Evolutionary conservation across 2,113 vertebrate genomes (phyloP), one percentile per base, ranked within the genome.

Genomic region (Tamias sibiricus): DNA sequence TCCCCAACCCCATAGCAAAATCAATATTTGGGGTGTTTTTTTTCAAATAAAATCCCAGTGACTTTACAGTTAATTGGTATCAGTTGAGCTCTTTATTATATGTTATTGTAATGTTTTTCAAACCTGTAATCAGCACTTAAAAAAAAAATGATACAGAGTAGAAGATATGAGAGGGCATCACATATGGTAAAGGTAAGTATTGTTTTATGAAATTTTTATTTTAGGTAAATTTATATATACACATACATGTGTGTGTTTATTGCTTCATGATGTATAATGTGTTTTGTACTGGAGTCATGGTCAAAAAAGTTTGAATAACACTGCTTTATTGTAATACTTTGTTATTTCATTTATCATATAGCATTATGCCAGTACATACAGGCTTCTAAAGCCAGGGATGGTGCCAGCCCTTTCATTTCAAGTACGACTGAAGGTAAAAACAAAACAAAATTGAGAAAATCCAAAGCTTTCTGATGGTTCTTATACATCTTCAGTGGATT

Each of bases 301-400:
- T 98, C 91, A 97, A 86, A 95, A 95, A 96, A 47, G 20, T 96
- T 94, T 94, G 91, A 96, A 87, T 97, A 96, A 96, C 68, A 93
- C 68, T 98, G 98, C 97, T 96, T 98, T 97, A 98, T 98, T 98
- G 96, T 99, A 99, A 99, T 99, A 98, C 97, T 97, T 96, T 99
- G 99, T 99, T 99, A 98, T 99, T 99, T 99, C 99, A 99, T 99
- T 99, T 99, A 98, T 99, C 98, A 98, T 99, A 98, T 99, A 99
- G 99, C 99, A 98, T 99, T 99, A 99, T 99, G 99, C 99, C 99
- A 99, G 99, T 99, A 99, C 99, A 99, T 99, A 99, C 99, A 99
- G 98, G 99, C 99, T 99, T 99, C 99, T 99, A 99, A 99, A 99
- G 99, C 98, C 99, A 99, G 98, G 99, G 99, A 99, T 99, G 99